phyloP scores from a whole-genome alignment of 2,888 invertebrate species.

The Patella ulyssiponensis region DNA sequence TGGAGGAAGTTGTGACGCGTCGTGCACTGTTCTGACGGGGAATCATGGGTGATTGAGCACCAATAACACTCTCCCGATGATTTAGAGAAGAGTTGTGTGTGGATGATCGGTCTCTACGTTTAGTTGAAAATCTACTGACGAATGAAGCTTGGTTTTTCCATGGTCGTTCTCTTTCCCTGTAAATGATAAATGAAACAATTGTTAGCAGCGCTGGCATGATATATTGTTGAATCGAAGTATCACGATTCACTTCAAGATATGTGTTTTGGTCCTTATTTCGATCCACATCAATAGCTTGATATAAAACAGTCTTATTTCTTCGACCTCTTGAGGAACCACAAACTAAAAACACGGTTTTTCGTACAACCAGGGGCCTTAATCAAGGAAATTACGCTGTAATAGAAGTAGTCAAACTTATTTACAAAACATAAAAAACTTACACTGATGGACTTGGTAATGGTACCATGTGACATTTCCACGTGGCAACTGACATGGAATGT shows the following conservation, averaged over 20 bases:
- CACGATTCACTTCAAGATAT: too few species aligned
- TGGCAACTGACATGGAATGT: slow-evolving; percentile 91
- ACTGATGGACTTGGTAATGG: slow-evolving; percentile 66
- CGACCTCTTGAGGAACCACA: too few species aligned
- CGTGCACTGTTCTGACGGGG: slow-evolving; percentile 47
- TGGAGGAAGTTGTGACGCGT: slow-evolving; percentile 39
- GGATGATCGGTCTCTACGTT: slow-evolving; percentile 59
- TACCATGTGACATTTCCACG: slow-evolving; percentile 91
- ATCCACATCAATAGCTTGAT: too few species aligned
- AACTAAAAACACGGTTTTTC: too few species aligned
- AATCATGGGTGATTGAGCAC: slow-evolving; percentile 57
- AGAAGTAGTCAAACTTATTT: too few species aligned
- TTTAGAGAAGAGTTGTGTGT: slow-evolving; percentile 39
- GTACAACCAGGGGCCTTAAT: background rate
- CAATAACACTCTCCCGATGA: slow-evolving; percentile 36
- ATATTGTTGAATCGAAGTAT: too few species aligned
- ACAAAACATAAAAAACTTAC: slow-evolving; percentile 46
- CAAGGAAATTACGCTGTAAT: background rate
- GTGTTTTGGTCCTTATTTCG: too few species aligned
- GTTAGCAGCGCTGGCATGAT: too few species aligned
- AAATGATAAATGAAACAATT: background rate
- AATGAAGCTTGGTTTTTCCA: slow-evolving; percentile 95
- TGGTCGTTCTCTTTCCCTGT: slow-evolving; percentile 64
- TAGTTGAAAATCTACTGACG: slow-evolving; percentile 86
- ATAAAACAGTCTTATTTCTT: too few species aligned